phyloP scores from a whole-genome alignment of 2,797 vertebrate genomes.

The Amblyraja radiata region DNA sequence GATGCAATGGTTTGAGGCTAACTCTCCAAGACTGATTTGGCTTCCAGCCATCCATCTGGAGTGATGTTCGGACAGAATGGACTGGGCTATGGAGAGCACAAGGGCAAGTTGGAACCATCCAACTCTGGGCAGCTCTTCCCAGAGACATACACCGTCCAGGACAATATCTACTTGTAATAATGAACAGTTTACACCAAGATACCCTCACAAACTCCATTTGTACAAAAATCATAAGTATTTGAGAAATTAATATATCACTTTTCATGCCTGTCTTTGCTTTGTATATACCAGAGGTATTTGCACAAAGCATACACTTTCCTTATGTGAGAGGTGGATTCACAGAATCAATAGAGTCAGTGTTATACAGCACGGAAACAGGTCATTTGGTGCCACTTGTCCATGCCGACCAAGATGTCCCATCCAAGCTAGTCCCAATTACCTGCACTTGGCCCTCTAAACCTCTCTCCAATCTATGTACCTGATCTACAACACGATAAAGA shows the following conservation, averaged over 20 bases:
- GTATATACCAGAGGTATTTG: neutral
- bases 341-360: neutral
- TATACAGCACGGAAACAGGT: no score
- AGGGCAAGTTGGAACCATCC: neutral
- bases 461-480: no score
- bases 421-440: no score
- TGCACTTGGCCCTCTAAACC: no score
- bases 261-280: neutral
- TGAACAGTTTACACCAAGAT: neutral
- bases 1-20: no score
- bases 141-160: neutral
- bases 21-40: neutral
- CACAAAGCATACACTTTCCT: neutral
- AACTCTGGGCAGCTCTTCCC: neutral
- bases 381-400: no score
- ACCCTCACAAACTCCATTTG: neutral
- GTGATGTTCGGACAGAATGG: slow-evolving; percentile 2
- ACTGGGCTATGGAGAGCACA: neutral
- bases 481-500: no score
- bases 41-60: neutral
- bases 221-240: neutral
- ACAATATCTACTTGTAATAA: neutral
- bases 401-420: no score
- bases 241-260: neutral
- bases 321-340: neutral